Conservation (phyloP, 2,113 vertebrate species). For the Pleuronectes platessa region DNA sequence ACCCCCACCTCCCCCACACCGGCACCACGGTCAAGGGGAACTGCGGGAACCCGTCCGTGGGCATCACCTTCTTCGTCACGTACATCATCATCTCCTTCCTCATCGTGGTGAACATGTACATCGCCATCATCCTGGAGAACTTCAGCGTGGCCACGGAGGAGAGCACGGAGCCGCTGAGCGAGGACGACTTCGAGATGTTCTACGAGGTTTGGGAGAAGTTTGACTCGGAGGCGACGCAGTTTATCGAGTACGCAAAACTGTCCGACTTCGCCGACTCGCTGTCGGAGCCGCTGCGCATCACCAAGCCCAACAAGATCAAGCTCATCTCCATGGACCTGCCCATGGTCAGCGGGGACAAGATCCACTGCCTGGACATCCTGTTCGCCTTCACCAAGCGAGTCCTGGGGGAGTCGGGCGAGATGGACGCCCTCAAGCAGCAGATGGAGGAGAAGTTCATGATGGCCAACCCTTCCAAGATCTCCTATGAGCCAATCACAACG, state of each 20-base stretch:
- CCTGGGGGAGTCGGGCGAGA: conserved; percentile 95
- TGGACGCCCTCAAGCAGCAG: conserved; percentile 98
- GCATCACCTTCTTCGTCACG: conserved; percentile 98
- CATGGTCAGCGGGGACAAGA: conserved; percentile 98
- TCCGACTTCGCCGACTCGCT: conserved; percentile 94
- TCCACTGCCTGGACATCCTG: conserved; percentile 98
- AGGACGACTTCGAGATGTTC: conserved; percentile 99
- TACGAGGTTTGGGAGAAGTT: conserved; percentile 99
- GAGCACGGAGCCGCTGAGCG: conserved; percentile 96
- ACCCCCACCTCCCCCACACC: conserved; percentile 87
- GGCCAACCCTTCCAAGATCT: conserved; percentile 96
- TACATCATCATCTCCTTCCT: conserved; percentile 99
- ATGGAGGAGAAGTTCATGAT: conserved; percentile 99
- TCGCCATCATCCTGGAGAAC: conserved; percentile 99
- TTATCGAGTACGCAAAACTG: conserved; percentile 94
- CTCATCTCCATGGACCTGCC: conserved; percentile 98
- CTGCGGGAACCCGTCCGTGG: conserved; percentile 95
- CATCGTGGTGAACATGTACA: conserved; percentile 99
- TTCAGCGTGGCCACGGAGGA: conserved; percentile 99
- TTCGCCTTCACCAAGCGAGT: conserved; percentile 99
- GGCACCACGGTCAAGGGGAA: conserved; percentile 86
- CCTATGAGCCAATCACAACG: conserved; percentile 96
- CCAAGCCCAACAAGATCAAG: conserved; percentile 95
- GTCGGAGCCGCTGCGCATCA: conserved; percentile 93
- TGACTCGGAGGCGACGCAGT: conserved; percentile 96